Evolutionary conservation across 2,113 vertebrate species (phyloP), one percentile per base, ranked within the genome.

Genomic region (Chaetodon trifascialis): DNA sequence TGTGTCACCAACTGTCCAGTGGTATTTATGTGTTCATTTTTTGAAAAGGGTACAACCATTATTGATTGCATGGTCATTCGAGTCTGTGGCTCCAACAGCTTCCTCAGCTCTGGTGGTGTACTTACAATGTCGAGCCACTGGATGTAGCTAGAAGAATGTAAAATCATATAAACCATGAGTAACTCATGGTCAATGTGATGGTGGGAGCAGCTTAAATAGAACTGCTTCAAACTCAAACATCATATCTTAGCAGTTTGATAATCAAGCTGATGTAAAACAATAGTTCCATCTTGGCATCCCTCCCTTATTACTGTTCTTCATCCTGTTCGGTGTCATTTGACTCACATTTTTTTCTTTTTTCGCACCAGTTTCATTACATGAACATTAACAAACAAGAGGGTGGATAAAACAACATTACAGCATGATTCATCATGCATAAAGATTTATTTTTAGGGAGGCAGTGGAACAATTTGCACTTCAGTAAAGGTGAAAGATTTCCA

Each of bases 121-220:
- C 36, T 85, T 51, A 47, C 54, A 56, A 1, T 1, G 17, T 72
- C 0, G 3, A 0, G 30, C 87, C 91, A 78, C 78, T 88, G 91
- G 92, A 89, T 90, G 89, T 89, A 0, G 60, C 17, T 42, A 59
- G 23, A 83, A 25, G 46, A 76, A 30, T 36, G 1, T 0, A 10
- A 5, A 78, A 59, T 47, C 9, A 7, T 16, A 2, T 2, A 44
- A 34, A 1, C 38, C 16, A 3, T 7, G 12, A 56, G 30, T 6
- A 30, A 21, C 6, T 36, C 36, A n/a, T 23, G 3, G 8, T 42
- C 11, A 51, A 30, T 1, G 4, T 16, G 34, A 19, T 19, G 7
- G 54, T 44, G 16, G 30, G 17, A 79, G 58, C 23, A 16, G 16
- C 5, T 52, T 16, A 2, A 19, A 58, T 4, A 65, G 6, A 25